A percentile compares a stretch with the other conserved stretches of the same genome.
Conservation (phyloP, 1,140 invertebrate genomes). For the Steinernema feltiae region DNA sequence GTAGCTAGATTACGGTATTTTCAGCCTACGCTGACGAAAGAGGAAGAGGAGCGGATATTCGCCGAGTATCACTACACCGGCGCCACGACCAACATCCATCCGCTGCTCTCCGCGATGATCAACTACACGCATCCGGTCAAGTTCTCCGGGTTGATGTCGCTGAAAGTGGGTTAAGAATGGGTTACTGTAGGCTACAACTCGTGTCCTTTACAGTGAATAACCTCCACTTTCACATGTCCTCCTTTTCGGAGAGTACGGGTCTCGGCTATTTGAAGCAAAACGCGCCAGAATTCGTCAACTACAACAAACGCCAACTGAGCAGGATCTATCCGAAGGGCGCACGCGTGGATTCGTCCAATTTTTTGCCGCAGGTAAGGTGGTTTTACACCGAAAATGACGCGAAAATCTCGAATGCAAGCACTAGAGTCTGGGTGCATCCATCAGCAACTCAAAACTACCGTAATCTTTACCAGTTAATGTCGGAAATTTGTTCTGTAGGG, state of each 20-base stretch:
- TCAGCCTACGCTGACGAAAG: constrained; percentile 62
- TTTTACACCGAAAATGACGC: not conserved
- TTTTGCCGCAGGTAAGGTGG: constrained; percentile 85
- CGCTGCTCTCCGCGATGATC: constrained; percentile 93
- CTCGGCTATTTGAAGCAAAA: constrained; percentile 87
- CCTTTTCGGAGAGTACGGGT: constrained; percentile 91
- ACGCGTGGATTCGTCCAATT: constrained; percentile 95
- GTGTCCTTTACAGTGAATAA: constrained; percentile 72
- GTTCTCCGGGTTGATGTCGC: constrained; percentile 95
- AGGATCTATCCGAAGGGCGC: constrained; percentile 98
- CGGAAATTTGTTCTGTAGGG: no score
- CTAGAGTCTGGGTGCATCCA: not conserved
- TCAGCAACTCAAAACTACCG: no score
- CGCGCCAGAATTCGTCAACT: constrained; percentile 97
- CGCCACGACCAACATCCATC: constrained; percentile 96
- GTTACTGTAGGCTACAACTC: not conserved
- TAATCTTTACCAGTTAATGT: no score
- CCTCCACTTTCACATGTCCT: constrained; percentile 95
- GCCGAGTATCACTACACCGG: constrained; percentile 76
- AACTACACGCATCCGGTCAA: constrained; percentile 99
- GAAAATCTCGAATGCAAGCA: not conserved
- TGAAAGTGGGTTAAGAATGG: constrained; percentile 69
- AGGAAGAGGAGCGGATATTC: constrained; percentile 65
- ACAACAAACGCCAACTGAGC: constrained; percentile 98
- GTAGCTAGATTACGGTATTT: constrained; percentile 32